Evolutionary conservation across 2,797 vertebrate species (phyloP), one percentile per base, ranked within the genome.

Genomic region (Lutjanus campechanus): DNA sequence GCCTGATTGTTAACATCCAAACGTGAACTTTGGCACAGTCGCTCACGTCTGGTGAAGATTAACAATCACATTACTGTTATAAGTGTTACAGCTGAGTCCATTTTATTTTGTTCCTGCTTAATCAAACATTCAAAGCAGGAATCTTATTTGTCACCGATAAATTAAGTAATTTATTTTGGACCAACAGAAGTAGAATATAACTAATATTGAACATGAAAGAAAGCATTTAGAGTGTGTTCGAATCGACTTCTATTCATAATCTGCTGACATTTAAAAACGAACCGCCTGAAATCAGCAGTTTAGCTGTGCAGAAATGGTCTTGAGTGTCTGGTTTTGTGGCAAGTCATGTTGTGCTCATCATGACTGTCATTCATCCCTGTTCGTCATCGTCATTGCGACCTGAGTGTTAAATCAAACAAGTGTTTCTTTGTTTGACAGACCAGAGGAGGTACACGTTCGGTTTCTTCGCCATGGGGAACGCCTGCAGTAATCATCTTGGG

Each of bases 381-480:
- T 0, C 19, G 13, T 29, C 36, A 8, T 3, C 3, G 8, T 44
- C 16, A 11, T 10, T 36, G 7, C 54, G 51, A 50, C n/a, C 67
- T 51, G 10, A n/a, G 11, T 53, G 0, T 54, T 53, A 54, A 0
- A 22, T 25, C 0, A 8, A 1, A 15, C 3, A 8, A 19, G 20
- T 47, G n/a, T 70, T 4, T 71, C 7, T 79, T 12, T 64, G 0
- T 77, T 13, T 25, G 8, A 56, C 89, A 93, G 94, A 88, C 3
- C 83, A 81, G 69, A 82, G 78, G 69, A 77, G 74, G 60, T 76
- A 40, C 69, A 44, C 55, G 1, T 74, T 86, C 5, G 9, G 77
- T 47, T 41, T 89, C 47, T 65, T 87, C 11, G 69, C 92, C 79
- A 97, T 97, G 96, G 94, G 94, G 68, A 95, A 91, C 86, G 72